Evolutionary conservation across 64 coral and sea anemone species (phyloP), one percentile per base, ranked within the genome.

Genomic region (Cladopsammia gracilis): DNA sequence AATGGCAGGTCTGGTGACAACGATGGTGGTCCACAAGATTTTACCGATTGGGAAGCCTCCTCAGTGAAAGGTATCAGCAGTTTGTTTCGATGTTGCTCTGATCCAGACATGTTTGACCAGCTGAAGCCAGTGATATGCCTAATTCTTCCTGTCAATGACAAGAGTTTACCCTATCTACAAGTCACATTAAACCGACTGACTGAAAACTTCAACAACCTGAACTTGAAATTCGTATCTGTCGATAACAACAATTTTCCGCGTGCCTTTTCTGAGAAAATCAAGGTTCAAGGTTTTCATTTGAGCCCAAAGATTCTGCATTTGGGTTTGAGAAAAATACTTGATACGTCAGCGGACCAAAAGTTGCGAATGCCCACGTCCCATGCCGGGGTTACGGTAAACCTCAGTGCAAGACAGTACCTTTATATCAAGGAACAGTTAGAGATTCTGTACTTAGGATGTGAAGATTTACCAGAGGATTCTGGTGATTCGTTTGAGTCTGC

Each of bases 31-130:
- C 22, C 82, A 24, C 66, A 64, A 47, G 13, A 44, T 1, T 88
- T 91, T 62, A 44, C 50, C 7, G 19, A 73, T 14, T 95, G 94
- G 94, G 66, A 91, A 61, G 43, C 12, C 20, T 19, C 18, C 10
- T 24, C 82, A 3, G 57, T 82, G 0, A 82, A 76, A 50, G 59
- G 71, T 4, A 91, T 95, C 5, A 81, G 8, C 22, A 62, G 51
- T 8, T 64, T 95, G 26, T 91, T 95, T 58, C 11, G 82, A 4
- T 91, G 94, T 25, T 95, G 83, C 6, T 91, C 94, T 0, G 88
- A 95, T 24, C 88, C 88, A 7, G 89, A 95, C 0, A 95, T 48
- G 2, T 82, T 91, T 58, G 94, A 95, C 20, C 61, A 91, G 19
- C 60, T 73, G 22, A 95, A 88, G 19, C 89, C 94, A 52, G 23